These are phyloP conservation scores for Mustela nigripes DNA, from an alignment of 2,113 vertebrate genomes.

Conservation along the genomic window DNA sequence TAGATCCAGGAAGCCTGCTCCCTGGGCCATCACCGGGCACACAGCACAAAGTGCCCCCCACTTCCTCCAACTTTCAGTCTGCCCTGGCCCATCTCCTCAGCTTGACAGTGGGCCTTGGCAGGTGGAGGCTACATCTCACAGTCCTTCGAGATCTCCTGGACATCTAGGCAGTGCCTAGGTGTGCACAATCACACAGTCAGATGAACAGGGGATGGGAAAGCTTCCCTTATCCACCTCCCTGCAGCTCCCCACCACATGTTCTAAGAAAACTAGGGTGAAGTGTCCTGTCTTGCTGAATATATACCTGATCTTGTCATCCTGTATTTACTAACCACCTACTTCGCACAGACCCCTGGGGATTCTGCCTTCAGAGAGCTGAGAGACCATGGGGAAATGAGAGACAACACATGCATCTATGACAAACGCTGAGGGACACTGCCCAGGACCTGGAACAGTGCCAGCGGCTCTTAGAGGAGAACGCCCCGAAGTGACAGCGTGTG, in stretches of 20 bases:
- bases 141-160: neutral
- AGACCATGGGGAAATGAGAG: neutral
- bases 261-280: neutral
- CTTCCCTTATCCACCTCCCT: neutral
- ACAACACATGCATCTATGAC: fast-evolving
- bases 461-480: neutral
- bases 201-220: neutral
- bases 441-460: neutral
- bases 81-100: neutral
- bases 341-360: neutral
- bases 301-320: neutral
- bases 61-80: neutral
- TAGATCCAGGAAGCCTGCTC: neutral
- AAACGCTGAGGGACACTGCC: neutral
- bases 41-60: neutral
- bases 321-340: neutral
- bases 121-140: neutral
- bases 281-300: neutral
- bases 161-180: neutral
- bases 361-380: neutral
- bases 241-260: neutral
- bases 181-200: neutral
- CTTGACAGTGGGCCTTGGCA: neutral
- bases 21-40: neutral
- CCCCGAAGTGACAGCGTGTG: neutral